phyloP scores from a whole-genome alignment of 2,113 vertebrate genomes.

The Myodes glareolus region DNA sequence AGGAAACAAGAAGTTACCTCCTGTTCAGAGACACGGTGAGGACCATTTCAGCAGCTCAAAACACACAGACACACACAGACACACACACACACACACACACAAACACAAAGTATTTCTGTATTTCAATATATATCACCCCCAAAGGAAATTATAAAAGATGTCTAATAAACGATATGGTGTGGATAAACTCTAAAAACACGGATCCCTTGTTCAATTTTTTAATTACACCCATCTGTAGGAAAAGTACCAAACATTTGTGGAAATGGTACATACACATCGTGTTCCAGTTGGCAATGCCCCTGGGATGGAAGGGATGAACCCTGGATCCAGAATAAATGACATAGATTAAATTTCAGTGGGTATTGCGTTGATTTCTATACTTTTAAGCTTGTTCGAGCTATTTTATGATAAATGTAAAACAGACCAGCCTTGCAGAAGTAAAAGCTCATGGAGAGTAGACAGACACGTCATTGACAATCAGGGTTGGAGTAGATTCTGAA shows the following conservation, averaged over 20 bases:
- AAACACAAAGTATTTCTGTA: neutral
- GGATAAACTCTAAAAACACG: neutral
- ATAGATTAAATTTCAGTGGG: neutral
- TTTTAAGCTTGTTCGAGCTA: neutral
- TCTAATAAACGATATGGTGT: neutral
- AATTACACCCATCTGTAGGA: neutral
- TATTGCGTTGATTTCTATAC: neutral
- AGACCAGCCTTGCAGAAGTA: neutral
- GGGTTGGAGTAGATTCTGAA: neutral
- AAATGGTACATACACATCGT: neutral
- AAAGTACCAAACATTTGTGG: neutral
- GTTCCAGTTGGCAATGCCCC: neutral
- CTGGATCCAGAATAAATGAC: neutral
- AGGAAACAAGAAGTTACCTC: neutral
- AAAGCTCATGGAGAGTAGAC: neutral
- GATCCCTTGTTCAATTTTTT: neutral
- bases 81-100: no score
- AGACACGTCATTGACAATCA: neutral
- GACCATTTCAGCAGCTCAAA: neutral
- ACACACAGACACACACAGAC: neutral
- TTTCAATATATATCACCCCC: neutral
- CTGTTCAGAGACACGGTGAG: neutral
- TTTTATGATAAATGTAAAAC: neutral
- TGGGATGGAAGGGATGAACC: neutral
- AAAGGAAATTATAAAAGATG: slow-evolving; percentile 4